These are phyloP conservation scores for Steatocranus sp. DNA, from an alignment of 2,797 vertebrate genomes.

Conservation along the genomic window DNA sequence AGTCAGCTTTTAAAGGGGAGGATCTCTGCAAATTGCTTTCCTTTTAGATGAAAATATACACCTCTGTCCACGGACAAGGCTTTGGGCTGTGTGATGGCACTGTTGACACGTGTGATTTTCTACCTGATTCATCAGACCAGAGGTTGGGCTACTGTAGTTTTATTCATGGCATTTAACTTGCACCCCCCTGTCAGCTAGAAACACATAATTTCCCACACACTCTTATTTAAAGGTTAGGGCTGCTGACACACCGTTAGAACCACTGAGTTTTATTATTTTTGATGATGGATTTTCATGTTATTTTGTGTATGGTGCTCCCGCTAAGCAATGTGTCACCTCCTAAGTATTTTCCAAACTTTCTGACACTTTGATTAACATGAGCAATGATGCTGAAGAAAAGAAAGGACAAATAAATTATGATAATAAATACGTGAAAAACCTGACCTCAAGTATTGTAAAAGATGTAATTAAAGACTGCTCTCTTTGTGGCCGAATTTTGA, in stretches of 20 bases:
- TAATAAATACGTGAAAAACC: constrained; percentile 25
- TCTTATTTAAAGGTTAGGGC: constrained; percentile 65
- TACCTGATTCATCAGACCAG: constrained; percentile 48
- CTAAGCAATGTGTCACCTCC: constrained; percentile 27
- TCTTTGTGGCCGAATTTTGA: constrained; percentile 2
- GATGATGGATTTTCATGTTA: constrained; percentile 17
- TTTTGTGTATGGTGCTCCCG: not conserved
- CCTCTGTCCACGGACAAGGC: constrained; percentile 7
- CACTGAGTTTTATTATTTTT: constrained; percentile 17
- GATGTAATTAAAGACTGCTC: constrained; percentile 34
- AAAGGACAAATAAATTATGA: constrained; percentile 59
- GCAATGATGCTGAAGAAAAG: constrained; percentile 1
- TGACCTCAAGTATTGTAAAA: not conserved
- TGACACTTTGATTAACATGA: constrained; percentile 46
- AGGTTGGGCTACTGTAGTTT: constrained; percentile 45
- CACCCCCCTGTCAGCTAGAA: constrained; percentile 38
- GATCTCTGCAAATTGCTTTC: constrained; percentile 63
- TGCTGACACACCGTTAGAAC: constrained; percentile 47
- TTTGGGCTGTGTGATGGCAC: not conserved
- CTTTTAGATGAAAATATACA: constrained; percentile 70
- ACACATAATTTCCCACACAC: constrained; percentile 56
- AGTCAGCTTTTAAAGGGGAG: constrained; percentile 65
- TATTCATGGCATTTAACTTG: constrained; percentile 56
- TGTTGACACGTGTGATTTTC: constrained; percentile 53
- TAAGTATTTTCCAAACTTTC: constrained; percentile 46